Base-by-base conservation (phyloP, 2,113 vertebrate genomes). In the Pogonocichla stellata region DNA sequence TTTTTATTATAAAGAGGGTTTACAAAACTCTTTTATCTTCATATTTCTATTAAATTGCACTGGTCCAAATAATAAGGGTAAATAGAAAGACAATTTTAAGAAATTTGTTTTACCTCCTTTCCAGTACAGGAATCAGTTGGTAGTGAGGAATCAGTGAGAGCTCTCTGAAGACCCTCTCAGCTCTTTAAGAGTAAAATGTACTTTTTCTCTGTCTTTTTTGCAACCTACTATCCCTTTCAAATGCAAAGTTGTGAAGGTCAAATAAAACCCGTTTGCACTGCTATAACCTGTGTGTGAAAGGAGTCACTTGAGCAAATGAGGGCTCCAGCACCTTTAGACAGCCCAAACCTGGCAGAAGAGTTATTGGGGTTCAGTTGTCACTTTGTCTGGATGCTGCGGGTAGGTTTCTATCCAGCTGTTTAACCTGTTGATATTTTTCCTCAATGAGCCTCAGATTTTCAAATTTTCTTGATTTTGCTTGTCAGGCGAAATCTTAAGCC, bases 11-110 rank as follows among this genome's bases (percentile, higher is more conserved):
- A 73, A 91, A 82, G 38, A 33, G 28, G 2, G 16, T 79, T 95
- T 93, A 69, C 57, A 95, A 87, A 79, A 51, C 36, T 72, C 58
- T 83, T 80, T 90, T 91, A 78, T 96, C 79, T 66, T 84, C 60
- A 4, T 34, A 60, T 82, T 94, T 88, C 36, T 79, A 16, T 86
- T 95, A 81, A 73, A 92, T 69, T 94, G 56, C 47, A 29, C 26
- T 71, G 22, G 34, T 62, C 40, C 14, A 70, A 90, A 88, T 67
- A 81, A 48, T 64, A 90, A 90, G 31, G 20, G 23, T 53, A 57
- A 80, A 64, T 28, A 65, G 40, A 88, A 95, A 51, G 51, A 64
- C 31, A 79, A 67, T 81, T 91, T 50, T 92, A 56, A 60, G 58
- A 86, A 36, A 70, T 83, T 64, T 64, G 13, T 62, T 95, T 80